Conservation (phyloP, 2,113 vertebrate genomes). For the Rhagologus leucostigma region DNA sequence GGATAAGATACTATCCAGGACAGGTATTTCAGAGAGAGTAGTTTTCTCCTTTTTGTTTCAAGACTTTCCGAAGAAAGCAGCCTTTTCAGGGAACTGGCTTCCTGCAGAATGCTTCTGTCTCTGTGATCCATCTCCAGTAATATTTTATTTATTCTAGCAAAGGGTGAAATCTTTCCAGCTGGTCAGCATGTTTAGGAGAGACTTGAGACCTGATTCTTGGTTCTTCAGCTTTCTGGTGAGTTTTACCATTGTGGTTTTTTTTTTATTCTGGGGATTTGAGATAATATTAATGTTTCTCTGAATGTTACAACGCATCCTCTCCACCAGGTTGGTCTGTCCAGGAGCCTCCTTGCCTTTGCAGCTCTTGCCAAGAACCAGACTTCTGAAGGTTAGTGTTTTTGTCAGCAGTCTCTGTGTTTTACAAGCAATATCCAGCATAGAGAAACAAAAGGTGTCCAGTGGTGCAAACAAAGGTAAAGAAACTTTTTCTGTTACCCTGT, state of each 20-base stretch:
- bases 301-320: neutral
- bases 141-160: neutral
- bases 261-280: neutral
- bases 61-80: neutral
- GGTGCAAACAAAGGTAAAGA: neutral
- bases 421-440: neutral
- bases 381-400: conserved; percentile 33
- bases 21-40: neutral
- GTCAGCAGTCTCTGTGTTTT: neutral
- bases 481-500: neutral
- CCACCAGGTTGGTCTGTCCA: conserved; percentile 29
- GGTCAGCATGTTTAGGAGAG: neutral
- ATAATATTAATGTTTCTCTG: neutral
- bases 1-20: neutral
- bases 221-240: conserved; percentile 61
- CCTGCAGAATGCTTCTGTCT: neutral
- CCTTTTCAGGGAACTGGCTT: neutral
- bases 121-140: neutral
- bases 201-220: neutral
- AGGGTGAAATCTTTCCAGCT: neutral
- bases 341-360: conserved; percentile 22
- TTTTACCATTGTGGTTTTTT: neutral
- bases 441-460: neutral
- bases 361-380: conserved; percentile 38
- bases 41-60: neutral